Base-by-base conservation (phyloP, 1,140 invertebrate species). In the Ctenoplectra terminalis region DNA sequence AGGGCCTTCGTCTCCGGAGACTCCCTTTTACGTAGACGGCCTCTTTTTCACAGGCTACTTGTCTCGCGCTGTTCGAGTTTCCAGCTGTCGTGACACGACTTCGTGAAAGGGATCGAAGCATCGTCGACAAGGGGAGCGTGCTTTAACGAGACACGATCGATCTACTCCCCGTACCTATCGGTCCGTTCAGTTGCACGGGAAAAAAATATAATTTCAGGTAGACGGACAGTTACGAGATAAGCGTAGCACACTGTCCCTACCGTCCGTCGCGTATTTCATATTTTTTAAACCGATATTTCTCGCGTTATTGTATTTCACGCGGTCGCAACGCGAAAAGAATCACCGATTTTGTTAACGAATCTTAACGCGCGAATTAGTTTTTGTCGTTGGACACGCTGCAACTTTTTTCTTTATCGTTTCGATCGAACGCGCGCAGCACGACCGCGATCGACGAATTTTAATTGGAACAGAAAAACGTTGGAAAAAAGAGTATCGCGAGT, bases 51-150 rank as follows among this genome's bases (percentile, higher is more conserved):
- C 34, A 23, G 61, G n/a, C 43, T 40, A 50, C 66, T 56, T n/a
- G 29, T 26, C 73, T 50, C 17, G 26, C 43, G 64, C 0, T 70
- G 67, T 71, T 71, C 40, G 20, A 52, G 48, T 81, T 67, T 29
- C n/a, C 80, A 67, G 64, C 64, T 60, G 37, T 54, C 48, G 67
- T 71, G 50, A 63, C 64, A 37, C 66, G 15, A 69, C 50, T 70
- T 83, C 81, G 81, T 71, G 66, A 84, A 83, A 83, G 56, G 52
- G 54, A n/a, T 26, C 52, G 72, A 84, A 66, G 81, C 50, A 37
- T 54, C 52, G 23, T 37, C 50, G 50, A n/a, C 69, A 54, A 40
- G 69, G 50, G 50, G 70, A 43, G 52, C 70, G 70, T 56, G 48
- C 37, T 72, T 72, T 70, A 70, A 70, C 70, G 70, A 72, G 70